Evolutionary conservation across 2,113 vertebrate genomes (phyloP).

Genomic region (Paradoxurus hermaphroditus): DNA sequence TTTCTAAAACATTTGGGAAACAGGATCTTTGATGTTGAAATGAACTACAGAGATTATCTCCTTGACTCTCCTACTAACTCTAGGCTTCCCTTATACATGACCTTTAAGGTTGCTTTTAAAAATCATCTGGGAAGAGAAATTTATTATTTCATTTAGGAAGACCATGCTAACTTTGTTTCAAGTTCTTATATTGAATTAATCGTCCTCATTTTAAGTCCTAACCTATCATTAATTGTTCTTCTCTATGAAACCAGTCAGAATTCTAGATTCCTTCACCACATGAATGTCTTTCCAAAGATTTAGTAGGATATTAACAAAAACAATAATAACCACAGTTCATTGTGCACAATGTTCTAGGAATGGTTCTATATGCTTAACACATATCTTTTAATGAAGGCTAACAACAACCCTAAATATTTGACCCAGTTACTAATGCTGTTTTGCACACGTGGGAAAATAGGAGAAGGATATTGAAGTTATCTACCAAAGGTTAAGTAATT

Average conservation of each 20-base stretch:
- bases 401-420: neutral
- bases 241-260: neutral
- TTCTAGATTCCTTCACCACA: neutral
- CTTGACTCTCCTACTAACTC: neutral
- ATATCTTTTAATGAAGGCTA: neutral
- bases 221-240: neutral
- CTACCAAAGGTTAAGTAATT: neutral
- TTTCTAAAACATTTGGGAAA: neutral
- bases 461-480: neutral
- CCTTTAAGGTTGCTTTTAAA: neutral
- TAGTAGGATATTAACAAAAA: neutral
- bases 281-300: neutral
- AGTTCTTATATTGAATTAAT: neutral
- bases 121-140: neutral
- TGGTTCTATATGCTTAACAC: neutral
- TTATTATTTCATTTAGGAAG: neutral
- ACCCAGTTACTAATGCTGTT: neutral
- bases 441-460: neutral
- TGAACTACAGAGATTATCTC: neutral
- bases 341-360: neutral
- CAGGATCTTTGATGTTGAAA: neutral
- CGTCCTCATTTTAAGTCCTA: neutral
- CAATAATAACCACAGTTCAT: neutral
- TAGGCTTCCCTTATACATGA: neutral
- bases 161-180: neutral